phyloP scores from a whole-genome alignment of 53 echinoderm and acorn worm species.

The Hippasteria phrygiana region DNA sequence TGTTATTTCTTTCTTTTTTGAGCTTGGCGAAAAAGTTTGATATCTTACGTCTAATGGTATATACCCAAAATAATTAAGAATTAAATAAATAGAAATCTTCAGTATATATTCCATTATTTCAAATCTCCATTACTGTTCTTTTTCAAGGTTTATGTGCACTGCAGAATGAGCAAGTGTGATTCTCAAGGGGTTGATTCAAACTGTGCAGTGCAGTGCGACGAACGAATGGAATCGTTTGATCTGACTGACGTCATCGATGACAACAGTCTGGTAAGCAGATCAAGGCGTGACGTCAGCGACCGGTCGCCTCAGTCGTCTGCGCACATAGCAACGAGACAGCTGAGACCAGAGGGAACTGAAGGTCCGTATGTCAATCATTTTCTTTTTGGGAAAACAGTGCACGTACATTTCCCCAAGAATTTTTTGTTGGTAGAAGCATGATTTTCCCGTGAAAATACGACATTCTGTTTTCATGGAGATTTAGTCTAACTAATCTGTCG shows the following conservation, averaged over 20 bases:
- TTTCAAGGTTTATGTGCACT: slow-evolving; percentile 40
- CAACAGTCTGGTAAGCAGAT: neutral
- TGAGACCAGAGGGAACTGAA: neutral
- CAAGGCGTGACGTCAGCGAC: neutral
- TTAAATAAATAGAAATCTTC: neutral
- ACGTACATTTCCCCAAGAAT: no score
- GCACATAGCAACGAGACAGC: slow-evolving; percentile 20
- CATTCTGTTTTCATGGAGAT: neutral
- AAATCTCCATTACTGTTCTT: neutral
- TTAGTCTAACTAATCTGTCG: neutral
- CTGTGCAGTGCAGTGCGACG: neutral
- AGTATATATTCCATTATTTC: neutral
- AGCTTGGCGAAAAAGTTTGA: no score
- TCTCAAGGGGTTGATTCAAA: neutral
- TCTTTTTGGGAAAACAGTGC: no score
- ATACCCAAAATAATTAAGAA: neutral
- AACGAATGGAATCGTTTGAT: neutral
- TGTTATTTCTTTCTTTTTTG: no score
- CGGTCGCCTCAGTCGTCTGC: neutral
- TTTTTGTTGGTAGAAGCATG: no score
- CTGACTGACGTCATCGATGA: neutral
- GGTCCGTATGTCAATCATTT: neutral
- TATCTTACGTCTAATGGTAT: no score
- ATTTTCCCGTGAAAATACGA: no score
- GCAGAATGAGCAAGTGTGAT: slow-evolving; percentile 27